A percentile compares a stretch with the other conserved stretches of the same genome.
These are phyloP conservation scores for Ptychodera flava DNA, from an alignment of 35 echinoderm and acorn worm species.

Conservation along the genomic window DNA sequence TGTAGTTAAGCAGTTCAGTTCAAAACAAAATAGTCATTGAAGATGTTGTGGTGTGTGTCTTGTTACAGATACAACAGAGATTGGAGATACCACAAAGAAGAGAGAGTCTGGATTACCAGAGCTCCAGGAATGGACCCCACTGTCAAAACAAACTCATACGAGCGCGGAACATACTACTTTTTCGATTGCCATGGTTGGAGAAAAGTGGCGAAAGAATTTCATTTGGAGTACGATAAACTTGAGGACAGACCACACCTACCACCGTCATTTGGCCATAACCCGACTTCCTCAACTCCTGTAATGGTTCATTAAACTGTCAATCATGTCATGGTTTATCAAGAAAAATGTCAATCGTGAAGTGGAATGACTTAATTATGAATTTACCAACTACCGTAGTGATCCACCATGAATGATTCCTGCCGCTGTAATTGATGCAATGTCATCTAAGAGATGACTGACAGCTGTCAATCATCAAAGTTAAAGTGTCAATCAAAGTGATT, in stretches of 20 bases:
- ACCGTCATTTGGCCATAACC: constrained; percentile 84
- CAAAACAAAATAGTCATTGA: too few relatives aligned
- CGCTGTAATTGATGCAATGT: too few relatives aligned
- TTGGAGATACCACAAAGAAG: constrained; percentile 99
- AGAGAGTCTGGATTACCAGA: constrained; percentile 95
- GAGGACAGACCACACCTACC: constrained; percentile 98
- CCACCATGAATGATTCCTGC: too few relatives aligned
- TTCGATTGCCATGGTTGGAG: constrained; percentile 91
- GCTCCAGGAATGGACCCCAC: constrained; percentile 95
- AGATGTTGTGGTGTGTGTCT: too few relatives aligned
- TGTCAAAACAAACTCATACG: constrained; percentile 90
- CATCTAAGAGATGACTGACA: too few relatives aligned
- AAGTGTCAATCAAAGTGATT: background rate
- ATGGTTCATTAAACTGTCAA: constrained; percentile 1
- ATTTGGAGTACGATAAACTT: constrained; percentile 96
- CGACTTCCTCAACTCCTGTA: constrained; percentile 21
- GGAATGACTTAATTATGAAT: too few relatives aligned
- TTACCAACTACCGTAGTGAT: too few relatives aligned
- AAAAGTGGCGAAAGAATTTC: constrained; percentile 97
- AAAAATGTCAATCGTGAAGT: too few relatives aligned
- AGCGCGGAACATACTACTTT: constrained; percentile 91
- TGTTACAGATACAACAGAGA: constrained; percentile 98
- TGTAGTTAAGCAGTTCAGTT: too few relatives aligned
- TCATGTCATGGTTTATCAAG: background rate
- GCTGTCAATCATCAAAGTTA: too few relatives aligned